These are phyloP conservation scores for Serinus canaria DNA, from an alignment of 2,113 vertebrate species.

Conservation along the genomic window DNA sequence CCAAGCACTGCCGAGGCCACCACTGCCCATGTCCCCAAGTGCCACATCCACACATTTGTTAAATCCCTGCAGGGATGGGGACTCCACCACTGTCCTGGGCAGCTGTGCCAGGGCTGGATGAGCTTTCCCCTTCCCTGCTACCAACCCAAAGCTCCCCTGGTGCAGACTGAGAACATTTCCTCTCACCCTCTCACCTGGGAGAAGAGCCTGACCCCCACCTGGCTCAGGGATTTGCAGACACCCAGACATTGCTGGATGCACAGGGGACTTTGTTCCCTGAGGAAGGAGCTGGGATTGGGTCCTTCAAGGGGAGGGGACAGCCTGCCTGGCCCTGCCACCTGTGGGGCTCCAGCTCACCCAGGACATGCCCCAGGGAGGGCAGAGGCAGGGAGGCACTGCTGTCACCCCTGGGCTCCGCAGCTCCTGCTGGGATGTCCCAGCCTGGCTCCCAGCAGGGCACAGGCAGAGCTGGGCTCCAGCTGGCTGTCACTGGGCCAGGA, in stretches of 20 bases:
- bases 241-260: fast-evolving
- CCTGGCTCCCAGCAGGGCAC: neutral
- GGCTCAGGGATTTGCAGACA: neutral
- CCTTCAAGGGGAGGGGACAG: neutral
- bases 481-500: neutral
- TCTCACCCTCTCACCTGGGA: neutral
- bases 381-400: neutral
- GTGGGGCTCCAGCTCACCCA: neutral
- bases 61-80: neutral
- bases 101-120: neutral
- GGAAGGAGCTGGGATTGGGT: neutral
- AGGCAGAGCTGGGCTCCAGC: neutral
- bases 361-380: too few species aligned
- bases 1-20: neutral
- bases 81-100: neutral
- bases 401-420: neutral
- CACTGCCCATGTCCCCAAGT: neutral
- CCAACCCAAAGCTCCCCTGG: neutral
- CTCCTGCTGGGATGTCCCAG: neutral
- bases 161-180: neutral
- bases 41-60: neutral
- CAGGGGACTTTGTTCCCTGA: neutral
- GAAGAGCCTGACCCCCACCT: neutral
- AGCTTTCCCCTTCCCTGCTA: neutral
- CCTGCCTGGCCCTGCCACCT: neutral